These are phyloP conservation scores for Drosophila yooni DNA, from an alignment of 2,888 invertebrate genomes.

Conservation along the genomic window DNA sequence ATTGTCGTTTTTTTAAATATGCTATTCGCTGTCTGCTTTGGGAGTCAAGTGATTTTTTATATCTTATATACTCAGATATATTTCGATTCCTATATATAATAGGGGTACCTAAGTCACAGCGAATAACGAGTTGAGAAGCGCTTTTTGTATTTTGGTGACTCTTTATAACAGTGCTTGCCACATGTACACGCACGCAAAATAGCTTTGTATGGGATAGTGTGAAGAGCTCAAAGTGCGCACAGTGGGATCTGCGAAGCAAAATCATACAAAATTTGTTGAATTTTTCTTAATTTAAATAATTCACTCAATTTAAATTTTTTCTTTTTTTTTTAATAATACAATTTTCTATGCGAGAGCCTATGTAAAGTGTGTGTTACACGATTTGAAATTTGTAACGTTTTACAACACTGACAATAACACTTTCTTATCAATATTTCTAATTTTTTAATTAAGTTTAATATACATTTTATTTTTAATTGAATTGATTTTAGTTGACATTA, in stretches of 20 bases:
- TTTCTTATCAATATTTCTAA: not conserved
- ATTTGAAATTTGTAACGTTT: not conserved
- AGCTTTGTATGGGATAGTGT: not conserved
- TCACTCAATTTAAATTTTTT: not conserved
- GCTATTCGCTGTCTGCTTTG: not conserved
- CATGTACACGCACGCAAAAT: not conserved
- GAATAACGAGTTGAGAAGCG: not conserved
- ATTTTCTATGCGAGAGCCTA: not conserved
- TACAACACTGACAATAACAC: not conserved
- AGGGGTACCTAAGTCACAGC: not conserved
- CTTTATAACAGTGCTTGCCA: not conserved
- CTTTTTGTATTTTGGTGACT: not conserved
- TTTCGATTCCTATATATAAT: not conserved
- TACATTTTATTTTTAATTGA: not conserved
- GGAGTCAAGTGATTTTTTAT: not conserved
- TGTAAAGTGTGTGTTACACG: not conserved
- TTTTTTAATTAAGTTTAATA: not conserved
- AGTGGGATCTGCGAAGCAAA: not conserved
- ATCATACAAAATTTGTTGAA: not conserved
- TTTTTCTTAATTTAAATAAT: not conserved
- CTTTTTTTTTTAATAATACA: not conserved
- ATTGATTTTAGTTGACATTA: not conserved
- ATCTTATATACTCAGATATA: not conserved
- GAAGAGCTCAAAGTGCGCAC: not conserved
- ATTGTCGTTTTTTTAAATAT: not conserved